Evolutionary conservation across 2,888 invertebrate species (phyloP).

Genomic region (Drosophila meridionalis): DNA sequence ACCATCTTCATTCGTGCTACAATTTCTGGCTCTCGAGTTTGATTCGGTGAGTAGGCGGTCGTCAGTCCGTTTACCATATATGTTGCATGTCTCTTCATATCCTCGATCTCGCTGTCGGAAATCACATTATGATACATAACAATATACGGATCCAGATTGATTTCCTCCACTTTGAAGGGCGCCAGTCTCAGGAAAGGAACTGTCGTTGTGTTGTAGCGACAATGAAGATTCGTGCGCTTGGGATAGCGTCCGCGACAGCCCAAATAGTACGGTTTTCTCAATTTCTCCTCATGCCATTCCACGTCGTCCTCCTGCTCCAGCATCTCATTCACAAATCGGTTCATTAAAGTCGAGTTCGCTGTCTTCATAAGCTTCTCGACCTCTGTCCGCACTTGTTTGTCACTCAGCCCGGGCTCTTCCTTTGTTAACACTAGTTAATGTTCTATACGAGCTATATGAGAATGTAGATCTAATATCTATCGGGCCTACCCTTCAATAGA

Average conservation of each 20-base stretch:
- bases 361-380: slow-evolving; percentile 6
- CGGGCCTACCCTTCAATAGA: slow-evolving; percentile 29
- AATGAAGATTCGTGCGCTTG: slow-evolving; percentile 31
- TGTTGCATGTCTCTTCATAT: slow-evolving; percentile 20
- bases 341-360: slow-evolving; percentile 7
- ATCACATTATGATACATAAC: slow-evolving; percentile 52
- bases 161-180: slow-evolving; percentile 59
- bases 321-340: slow-evolving; percentile 12
- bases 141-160: slow-evolving; percentile 57
- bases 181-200: slow-evolving; percentile 49
- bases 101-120: slow-evolving; percentile 47
- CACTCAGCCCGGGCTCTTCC: neutral
- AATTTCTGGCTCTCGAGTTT: slow-evolving; percentile 13
- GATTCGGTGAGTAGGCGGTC: neutral
- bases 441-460: neutral
- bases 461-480: neutral
- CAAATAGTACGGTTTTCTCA: neutral
- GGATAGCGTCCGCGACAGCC: slow-evolving; percentile 51
- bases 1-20: slow-evolving; percentile 26
- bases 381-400: neutral
- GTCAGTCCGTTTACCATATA: slow-evolving; percentile 33
- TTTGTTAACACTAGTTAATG: slow-evolving; percentile 6
- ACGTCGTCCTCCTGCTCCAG: slow-evolving; percentile 9
- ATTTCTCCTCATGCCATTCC: neutral
- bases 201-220: slow-evolving; percentile 54